Base-by-base conservation (phyloP, 2,888 invertebrate genomes). In the Eurytoma adleriae region DNA sequence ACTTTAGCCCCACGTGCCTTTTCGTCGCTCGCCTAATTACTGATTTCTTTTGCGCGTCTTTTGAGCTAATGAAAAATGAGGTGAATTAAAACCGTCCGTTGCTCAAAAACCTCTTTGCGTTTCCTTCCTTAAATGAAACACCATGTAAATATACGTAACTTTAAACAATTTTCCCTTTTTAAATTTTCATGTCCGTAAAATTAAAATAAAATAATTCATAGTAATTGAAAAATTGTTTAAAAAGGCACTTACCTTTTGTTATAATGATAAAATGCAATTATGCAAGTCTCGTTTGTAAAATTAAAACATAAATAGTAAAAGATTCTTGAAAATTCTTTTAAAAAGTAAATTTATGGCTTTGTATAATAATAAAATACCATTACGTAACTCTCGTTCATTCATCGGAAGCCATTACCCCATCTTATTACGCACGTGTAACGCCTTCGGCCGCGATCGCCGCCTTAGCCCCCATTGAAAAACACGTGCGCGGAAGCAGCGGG, bases 11-110 rank as follows among this genome's bases (percentile, higher is more conserved):
- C 30, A 12, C 7, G 52, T 13, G 20, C 67, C 18, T 54, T 68
- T 67, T 52, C 67, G 48, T n/a, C 24, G 27, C 67, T 12, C 48
- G 67, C 52, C 52, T 72, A 78, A 78, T 78, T 78, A 78, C 78
- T 66, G 71, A 78, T 78, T 78, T 78, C 71, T 78, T 40, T 72
- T 72, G n/a, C 67, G 13, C 13, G 40, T 59, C 14, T 50, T 69
- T 50, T 16, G 61, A 20, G 57, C 24, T 24, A 10, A 7, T 27
- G 20, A 54, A 64, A 16, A 27, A 52, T 54, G 48, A 66, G 62
- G 40, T 56, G 48, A 73, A 73, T 64, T 64, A 64, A 73, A 48
- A 62, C n/a, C 54, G 40, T 13, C 0, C 56, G 64, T 12, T 57
- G 40, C 27, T 14, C 40, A 40, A 40, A 40, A 40, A 40, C 7